These are phyloP conservation scores for Oxygymnocypris stewartii DNA, from an alignment of 2,113 vertebrate genomes.

Conservation along the genomic window DNA sequence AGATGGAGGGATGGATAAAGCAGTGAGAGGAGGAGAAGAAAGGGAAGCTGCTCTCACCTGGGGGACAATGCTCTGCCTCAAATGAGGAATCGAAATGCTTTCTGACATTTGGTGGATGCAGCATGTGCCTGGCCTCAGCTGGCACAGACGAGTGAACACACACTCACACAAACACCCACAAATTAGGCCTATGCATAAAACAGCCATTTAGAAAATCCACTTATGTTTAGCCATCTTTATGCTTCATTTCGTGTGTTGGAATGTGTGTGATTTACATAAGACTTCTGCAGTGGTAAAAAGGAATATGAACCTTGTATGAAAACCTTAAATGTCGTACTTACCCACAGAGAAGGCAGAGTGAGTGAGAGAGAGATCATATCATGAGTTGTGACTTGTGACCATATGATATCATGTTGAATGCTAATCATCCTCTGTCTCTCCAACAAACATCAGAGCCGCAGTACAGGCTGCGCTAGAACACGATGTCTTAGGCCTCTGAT, in stretches of 20 bases:
- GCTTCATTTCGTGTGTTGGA: not conserved
- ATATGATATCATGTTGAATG: constrained; percentile 39
- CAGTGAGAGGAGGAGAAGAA: constrained; percentile 28
- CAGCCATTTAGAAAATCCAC: not conserved
- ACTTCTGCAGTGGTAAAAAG: not conserved
- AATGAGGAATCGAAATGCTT: constrained; percentile 45
- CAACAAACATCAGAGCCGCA: not conserved
- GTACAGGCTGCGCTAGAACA: constrained; percentile 4
- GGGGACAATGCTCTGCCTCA: constrained; percentile 40
- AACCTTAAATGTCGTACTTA: not conserved
- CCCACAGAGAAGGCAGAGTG: not conserved
- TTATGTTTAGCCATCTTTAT: not conserved
- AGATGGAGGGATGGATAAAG: constrained; percentile 9
- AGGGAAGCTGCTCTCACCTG: constrained; percentile 22
- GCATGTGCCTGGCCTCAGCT: constrained; percentile 45
- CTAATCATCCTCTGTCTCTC: constrained; percentile 35
- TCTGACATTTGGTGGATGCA: constrained; percentile 50
- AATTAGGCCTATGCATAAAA: not conserved
- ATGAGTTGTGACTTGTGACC: not conserved
- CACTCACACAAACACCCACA: not conserved
- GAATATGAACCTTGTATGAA: not conserved
- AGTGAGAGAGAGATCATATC: constrained; percentile 31
- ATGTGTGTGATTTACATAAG: not conserved
- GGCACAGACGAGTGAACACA: not conserved
- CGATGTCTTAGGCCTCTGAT: constrained; percentile 42